Base-by-base conservation (phyloP, 2,113 vertebrate genomes). In the Nothocercus julius region DNA sequence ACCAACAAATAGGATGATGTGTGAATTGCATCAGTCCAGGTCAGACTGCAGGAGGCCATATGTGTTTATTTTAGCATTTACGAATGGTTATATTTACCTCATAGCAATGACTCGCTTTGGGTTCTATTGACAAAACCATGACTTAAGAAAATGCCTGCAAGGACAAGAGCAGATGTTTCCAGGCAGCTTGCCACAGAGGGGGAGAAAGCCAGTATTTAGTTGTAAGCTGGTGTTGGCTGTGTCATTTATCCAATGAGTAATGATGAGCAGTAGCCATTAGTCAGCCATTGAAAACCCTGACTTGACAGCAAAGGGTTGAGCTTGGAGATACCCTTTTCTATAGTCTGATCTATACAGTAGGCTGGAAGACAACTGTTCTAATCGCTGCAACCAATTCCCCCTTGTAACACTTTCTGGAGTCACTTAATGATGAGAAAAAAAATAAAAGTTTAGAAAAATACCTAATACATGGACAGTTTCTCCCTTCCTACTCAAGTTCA, bases 21-120 rank as follows among this genome's bases (percentile, higher is more conserved):
- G 76, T 96, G 85, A 82, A 70, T 93, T 92, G 49, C 69, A 73
- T 78, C 27, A 54, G 77, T 58, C 80, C 66, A 73, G 90, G 77
- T 95, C 88, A 92, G 80, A 14, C 93, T 79, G 74, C 86, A 90
- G 92, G 92, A 89, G 92, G 69, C 94, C 94, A 87, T 90, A 69
- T 96, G 95, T 97, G 95, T 96, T 97, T 94, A 66, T 89, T 93
- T 87, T 92, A 96, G 81, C 54, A 73, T 95, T 96, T 92, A 95
- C 73, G 86, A 72, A 90, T 86, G 88, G 92, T 90, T 94, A 51
- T 96, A 80, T 95, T 97, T 97, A 92, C 90, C 81, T 96, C 95
- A 95, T 77, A 74, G 95, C 90, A 90, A 79, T 92, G 90, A 93
- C 83, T 95, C 3, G 21, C 83, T 95, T 93, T 90, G 92, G 90